phyloP scores from a whole-genome alignment of 2,113 vertebrate species.

The Procavia capensis region DNA sequence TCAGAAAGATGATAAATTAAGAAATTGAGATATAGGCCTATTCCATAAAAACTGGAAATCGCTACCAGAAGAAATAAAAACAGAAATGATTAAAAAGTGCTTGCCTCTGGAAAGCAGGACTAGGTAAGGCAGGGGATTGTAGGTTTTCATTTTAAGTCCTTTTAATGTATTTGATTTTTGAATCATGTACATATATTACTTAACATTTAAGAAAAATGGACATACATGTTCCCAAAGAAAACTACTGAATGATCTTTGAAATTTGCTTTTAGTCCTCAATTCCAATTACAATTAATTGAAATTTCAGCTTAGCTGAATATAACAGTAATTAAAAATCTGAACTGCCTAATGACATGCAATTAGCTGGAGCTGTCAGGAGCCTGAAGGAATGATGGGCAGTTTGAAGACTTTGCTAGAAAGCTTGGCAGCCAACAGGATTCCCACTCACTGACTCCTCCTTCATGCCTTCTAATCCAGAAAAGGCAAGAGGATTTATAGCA shows the following conservation, averaged over 20 bases:
- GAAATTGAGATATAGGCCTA: neutral
- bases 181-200: neutral
- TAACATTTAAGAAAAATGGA: conserved; percentile 3
- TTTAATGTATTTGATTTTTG: conserved; percentile 21
- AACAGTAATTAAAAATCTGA: conserved; percentile 79
- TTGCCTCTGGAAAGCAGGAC: conserved; percentile 44
- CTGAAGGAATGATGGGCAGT: conserved; percentile 74
- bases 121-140: neutral
- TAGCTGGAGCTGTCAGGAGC: conserved; percentile 73
- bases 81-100: conserved; percentile 43
- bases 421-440: conserved; percentile 64
- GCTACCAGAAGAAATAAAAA: conserved; percentile 40
- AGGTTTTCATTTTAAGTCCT: conserved; percentile 44
- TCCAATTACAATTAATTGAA: conserved; percentile 76
- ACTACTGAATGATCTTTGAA: conserved; percentile 62
- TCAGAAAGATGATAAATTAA: neutral
- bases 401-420: conserved; percentile 68
- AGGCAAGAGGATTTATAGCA: conserved; percentile 63
- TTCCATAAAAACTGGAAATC: neutral
- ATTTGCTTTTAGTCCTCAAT: conserved; percentile 58
- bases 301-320: conserved; percentile 74
- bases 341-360: conserved; percentile 77
- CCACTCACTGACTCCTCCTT: conserved; percentile 4
- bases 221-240: conserved; percentile 39
- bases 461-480: conserved; percentile 47